phyloP scores from a whole-genome alignment of 1,140 invertebrate species.

The Calephelis virginiensis region DNA sequence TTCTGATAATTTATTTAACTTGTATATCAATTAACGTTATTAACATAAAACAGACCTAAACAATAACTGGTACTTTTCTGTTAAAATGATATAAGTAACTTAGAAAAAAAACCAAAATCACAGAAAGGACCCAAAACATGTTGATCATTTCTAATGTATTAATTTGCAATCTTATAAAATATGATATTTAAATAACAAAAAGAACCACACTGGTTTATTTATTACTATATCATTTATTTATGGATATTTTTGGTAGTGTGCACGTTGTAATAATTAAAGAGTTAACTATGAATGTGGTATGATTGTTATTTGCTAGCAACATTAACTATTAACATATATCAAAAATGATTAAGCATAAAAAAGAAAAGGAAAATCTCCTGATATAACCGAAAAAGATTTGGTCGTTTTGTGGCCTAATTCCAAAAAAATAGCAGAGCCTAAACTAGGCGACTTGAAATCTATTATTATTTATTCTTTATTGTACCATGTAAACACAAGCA shows the following conservation, averaged over 20 bases:
- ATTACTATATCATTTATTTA: neutral
- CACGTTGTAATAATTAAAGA: constrained; percentile 2
- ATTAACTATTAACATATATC: constrained; percentile 15
- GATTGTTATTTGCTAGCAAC: neutral
- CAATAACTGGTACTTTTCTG: too few species aligned
- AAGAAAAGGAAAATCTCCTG: constrained; percentile 28
- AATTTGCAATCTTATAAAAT: too few species aligned
- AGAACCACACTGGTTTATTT: neutral
- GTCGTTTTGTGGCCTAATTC: constrained; percentile 22
- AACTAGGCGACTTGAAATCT: constrained; percentile 27
- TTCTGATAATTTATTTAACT: too few species aligned
- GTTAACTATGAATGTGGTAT: neutral
- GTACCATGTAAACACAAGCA: too few species aligned
- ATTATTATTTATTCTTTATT: neutral
- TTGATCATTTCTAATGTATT: too few species aligned
- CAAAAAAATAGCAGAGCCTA: constrained; percentile 25
- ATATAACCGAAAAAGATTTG: constrained; percentile 19
- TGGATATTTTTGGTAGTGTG: neutral
- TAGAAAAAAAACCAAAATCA: too few species aligned
- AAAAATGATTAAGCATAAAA: constrained; percentile 24
- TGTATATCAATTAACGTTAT: too few species aligned
- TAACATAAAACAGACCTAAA: too few species aligned
- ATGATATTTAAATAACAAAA: too few species aligned
- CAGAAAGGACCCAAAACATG: too few species aligned
- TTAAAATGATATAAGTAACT: too few species aligned